Evolutionary conservation across 2,113 vertebrate species (phyloP).

Genomic region (Silurus meridionalis): DNA sequence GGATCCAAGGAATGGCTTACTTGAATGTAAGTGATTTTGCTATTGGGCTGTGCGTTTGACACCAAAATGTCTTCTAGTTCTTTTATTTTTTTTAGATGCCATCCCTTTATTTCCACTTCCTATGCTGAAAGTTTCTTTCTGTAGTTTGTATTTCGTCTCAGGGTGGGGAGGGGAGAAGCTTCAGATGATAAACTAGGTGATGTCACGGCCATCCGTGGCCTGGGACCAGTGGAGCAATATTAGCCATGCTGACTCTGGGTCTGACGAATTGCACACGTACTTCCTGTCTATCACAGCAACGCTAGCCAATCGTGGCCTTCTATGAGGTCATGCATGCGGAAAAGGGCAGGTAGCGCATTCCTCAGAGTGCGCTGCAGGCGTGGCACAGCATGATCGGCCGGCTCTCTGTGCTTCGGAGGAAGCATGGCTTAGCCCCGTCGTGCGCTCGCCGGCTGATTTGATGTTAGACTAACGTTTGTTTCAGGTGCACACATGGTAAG

Average conservation of each 20-base stretch:
- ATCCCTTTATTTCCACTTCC: background rate
- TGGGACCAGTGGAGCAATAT: background rate
- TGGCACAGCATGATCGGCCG: no score
- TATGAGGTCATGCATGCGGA: background rate
- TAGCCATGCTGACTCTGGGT: background rate
- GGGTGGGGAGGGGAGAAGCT: background rate
- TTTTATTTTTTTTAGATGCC: background rate
- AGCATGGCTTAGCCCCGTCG: background rate
- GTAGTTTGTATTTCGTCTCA: background rate
- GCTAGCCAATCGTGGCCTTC: background rate
- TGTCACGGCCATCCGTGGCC: background rate
- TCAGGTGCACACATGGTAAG: slow-evolving; percentile 31
- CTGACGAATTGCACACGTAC: background rate
- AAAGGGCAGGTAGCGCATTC: background rate
- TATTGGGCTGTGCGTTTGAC: slow-evolving; percentile 16
- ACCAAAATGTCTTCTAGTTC: background rate
- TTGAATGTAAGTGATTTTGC: slow-evolving; percentile 56
- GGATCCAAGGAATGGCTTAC: slow-evolving; percentile 54
- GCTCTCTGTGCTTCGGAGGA: slow-evolving; percentile 2
- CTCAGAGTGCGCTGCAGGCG: background rate
- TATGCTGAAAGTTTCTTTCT: background rate
- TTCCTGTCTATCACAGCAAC: background rate
- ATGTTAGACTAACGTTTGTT: background rate
- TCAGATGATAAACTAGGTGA: background rate
- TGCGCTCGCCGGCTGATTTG: background rate